Evolutionary conservation across 2,113 vertebrate genomes (phyloP).

Genomic region (Indri indri): DNA sequence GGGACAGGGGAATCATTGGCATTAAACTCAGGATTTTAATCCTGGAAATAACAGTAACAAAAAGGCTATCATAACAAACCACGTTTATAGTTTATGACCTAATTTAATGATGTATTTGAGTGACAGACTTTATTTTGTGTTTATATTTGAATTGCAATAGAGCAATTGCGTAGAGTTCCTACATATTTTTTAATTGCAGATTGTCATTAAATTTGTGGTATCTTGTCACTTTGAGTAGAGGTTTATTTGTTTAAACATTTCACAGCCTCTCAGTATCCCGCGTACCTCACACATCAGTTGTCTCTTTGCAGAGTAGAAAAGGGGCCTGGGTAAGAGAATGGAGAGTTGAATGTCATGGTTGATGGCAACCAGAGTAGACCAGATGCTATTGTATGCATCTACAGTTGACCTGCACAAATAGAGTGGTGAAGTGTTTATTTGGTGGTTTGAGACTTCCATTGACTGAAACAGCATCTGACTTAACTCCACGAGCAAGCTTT

Average conservation of each 20-base stretch:
- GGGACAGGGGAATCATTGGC: not conserved
- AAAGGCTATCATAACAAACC: not conserved
- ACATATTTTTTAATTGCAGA: constrained; percentile 70
- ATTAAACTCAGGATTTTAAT: constrained; percentile 59
- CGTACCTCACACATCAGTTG: not conserved
- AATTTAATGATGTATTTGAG: constrained; percentile 62
- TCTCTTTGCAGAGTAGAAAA: not conserved
- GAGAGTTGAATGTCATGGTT: not conserved
- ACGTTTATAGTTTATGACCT: not conserved
- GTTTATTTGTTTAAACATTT: constrained; percentile 38
- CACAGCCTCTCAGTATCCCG: fast-evolving
- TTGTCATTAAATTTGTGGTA: constrained; percentile 55
- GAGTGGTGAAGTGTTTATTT: not conserved
- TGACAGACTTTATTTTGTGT: constrained; percentile 59
- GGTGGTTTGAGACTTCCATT: not conserved
- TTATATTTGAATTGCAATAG: constrained; percentile 62
- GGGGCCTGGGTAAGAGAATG: not conserved
- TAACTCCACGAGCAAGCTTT: not conserved
- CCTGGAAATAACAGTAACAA: constrained; percentile 46
- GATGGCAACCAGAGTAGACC: not conserved
- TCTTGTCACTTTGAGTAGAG: not conserved
- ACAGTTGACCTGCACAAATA: not conserved
- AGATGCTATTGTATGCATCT: not conserved
- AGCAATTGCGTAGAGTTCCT: not conserved
- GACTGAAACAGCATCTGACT: not conserved